Evolutionary conservation across 2,888 invertebrate species (phyloP).

Genomic region (Drosophila cracens): DNA sequence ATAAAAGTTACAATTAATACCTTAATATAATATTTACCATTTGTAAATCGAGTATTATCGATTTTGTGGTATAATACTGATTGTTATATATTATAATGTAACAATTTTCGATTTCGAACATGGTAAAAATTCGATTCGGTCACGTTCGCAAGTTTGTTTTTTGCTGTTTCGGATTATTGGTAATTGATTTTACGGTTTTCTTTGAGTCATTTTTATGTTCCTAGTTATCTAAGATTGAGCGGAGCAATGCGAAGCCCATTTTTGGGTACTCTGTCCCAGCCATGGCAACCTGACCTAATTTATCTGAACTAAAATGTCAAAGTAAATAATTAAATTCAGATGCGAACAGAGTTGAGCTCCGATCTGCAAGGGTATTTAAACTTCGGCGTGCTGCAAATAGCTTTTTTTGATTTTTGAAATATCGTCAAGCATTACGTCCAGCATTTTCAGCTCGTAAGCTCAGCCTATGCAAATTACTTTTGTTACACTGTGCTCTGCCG

Average conservation of each 20-base stretch:
- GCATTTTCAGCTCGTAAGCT: background rate
- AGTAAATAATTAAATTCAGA: background rate
- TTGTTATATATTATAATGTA: background rate
- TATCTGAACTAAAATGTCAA: too few relatives aligned
- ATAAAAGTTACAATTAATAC: background rate
- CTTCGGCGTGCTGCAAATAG: background rate
- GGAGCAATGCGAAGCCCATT: too few relatives aligned
- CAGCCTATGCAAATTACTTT: slow-evolving; percentile 24
- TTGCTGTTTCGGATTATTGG: background rate
- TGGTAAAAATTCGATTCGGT: background rate
- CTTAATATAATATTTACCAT: background rate
- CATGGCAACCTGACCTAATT: too few relatives aligned
- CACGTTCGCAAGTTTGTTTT: background rate
- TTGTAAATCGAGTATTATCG: background rate
- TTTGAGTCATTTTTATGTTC: background rate
- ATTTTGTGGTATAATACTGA: background rate
- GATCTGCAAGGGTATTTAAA: background rate
- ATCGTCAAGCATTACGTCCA: background rate
- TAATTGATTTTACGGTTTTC: background rate
- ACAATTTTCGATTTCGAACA: background rate
- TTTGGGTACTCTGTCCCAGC: background rate
- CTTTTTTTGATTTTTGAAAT: background rate
- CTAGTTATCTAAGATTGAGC: background rate
- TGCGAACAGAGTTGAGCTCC: background rate
- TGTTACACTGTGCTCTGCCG: slow-evolving; percentile 35